These are phyloP conservation scores for Gerris buenoi DNA, from an alignment of 1,140 invertebrate species.

Conservation along the genomic window DNA sequence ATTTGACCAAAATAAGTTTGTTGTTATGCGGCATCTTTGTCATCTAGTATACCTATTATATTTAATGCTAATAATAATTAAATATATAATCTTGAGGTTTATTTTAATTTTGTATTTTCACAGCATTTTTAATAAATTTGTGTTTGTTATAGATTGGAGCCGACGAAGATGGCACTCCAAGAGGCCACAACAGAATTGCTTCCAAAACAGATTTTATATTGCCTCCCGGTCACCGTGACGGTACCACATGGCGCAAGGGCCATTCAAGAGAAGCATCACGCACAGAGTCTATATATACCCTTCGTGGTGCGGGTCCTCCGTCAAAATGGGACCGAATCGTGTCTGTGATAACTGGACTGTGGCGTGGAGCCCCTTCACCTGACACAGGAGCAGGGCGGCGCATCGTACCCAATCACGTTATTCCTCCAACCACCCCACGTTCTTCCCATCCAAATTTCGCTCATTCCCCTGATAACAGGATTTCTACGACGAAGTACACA, in stretches of 20 bases:
- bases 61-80: too few species aligned
- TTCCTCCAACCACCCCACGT: constrained; percentile 49
- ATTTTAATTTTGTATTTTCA: too few species aligned
- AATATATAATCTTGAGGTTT: too few species aligned
- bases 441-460: constrained; percentile 70
- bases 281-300: constrained; percentile 76
- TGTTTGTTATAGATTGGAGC: constrained; percentile 15
- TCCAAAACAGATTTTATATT: constrained; percentile 76
- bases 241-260: constrained; percentile 31
- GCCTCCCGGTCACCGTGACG: constrained; percentile 49
- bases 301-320: constrained; percentile 50
- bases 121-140: constrained; percentile 3
- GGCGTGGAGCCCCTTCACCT: constrained; percentile 15
- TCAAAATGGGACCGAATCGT: constrained; percentile 40
- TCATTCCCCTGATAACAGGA: constrained; percentile 52
- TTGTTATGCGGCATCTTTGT: too few species aligned
- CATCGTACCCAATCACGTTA: constrained; percentile 66
- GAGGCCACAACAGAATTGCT: constrained; percentile 59
- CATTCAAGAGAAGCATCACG: constrained; percentile 45
- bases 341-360: constrained; percentile 40
- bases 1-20: too few species aligned
- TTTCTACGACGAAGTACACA: constrained; percentile 93
- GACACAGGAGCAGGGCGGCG: constrained; percentile 46
- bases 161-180: constrained; percentile 28
- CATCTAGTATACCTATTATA: too few species aligned